Conservation (phyloP, 2,113 vertebrate genomes). For the Cavia aperea region DNA sequence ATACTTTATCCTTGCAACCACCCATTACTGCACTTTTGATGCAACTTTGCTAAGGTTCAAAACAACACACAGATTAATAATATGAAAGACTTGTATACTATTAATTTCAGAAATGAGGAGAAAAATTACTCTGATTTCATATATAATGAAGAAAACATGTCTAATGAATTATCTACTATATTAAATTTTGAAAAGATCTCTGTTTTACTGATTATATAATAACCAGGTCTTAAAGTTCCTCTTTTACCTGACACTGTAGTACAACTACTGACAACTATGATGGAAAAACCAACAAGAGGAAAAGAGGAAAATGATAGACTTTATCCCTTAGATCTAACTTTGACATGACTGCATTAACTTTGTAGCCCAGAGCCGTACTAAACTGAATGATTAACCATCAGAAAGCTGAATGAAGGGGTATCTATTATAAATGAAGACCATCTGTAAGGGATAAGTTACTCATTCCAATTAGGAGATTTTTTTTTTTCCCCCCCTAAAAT, state of each 20-base stretch:
- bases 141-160: neutral
- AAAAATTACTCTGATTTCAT: neutral
- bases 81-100: neutral
- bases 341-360: neutral
- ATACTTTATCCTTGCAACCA: neutral
- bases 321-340: neutral
- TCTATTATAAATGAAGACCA: constrained; percentile 26
- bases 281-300: neutral
- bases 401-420: neutral
- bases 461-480: neutral
- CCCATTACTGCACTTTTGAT: neutral
- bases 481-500: neutral
- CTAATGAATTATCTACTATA: neutral
- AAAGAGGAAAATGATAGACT: neutral
- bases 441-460: neutral
- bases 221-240: neutral
- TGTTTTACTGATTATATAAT: constrained; percentile 9
- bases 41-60: neutral
- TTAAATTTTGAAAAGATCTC: constrained; percentile 12
- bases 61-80: neutral
- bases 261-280: neutral
- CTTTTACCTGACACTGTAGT: neutral
- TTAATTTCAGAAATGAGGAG: neutral
- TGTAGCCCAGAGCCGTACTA: neutral
- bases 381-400: constrained; percentile 4